Base-by-base conservation (phyloP, 2,888 invertebrate species). In the Eilema sororculum region DNA sequence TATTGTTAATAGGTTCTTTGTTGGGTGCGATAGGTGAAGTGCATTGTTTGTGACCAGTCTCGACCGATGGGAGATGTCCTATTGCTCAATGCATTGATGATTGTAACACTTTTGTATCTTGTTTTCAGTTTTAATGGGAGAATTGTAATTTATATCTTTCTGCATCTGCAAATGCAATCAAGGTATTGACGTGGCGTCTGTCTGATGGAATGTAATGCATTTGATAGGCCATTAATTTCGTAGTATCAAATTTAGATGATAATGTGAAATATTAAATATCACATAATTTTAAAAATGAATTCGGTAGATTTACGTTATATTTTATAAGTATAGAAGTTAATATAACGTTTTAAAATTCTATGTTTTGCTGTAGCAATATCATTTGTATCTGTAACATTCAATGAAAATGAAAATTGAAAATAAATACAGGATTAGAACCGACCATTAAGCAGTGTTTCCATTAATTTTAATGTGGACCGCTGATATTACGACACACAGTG, bases 1-100 rank as follows among this genome's bases (percentile, higher is more conserved):
- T 87, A 88, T 88, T 83, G 89, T 89, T 91, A 91, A 90, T 92
- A 89, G 90, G 84, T 82, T 86, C 87, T 90, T 91, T 90, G 89
- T 92, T 90, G 88, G 86, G 86, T 87, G 90, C 78, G 87, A 87
- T 90, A 89, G 91, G 90, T 89, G 90, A 78, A 74, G 77, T 86
- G 82, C 78, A 85, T 86, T 85, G 86, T 87, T 84, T 83, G 82
- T 82, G 84, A 82, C 83, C 78, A 82, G 75, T 76, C 78, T 77
- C 78, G 69, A 73, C 76, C 79, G 75, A 78, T 79, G 74, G 74
- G 78, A 80, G 78, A 84, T 82, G 79, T 79, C 81, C 78, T 78
- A 80, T 85, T 79, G 80, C 82, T 78, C 72, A 74, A 77, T 81
- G 67, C 74, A 78, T 75, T 78, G 83, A 78, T 78, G 75, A 73